These are phyloP conservation scores for Plagiodera versicolora DNA, from an alignment of 2,888 invertebrate genomes.

Conservation along the genomic window DNA sequence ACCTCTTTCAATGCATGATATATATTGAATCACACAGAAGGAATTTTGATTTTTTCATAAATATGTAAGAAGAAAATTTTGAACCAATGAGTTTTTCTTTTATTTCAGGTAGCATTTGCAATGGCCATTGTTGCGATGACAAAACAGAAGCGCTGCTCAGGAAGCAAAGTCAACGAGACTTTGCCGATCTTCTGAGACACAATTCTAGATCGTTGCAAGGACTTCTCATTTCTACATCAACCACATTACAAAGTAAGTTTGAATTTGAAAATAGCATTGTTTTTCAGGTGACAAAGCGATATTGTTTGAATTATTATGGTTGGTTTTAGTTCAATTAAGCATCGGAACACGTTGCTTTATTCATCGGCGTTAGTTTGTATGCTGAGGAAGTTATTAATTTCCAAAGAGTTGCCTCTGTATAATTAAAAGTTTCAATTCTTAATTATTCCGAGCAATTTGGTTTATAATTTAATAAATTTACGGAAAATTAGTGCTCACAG, in stretches of 20 bases:
- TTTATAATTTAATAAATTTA: too few relatives aligned
- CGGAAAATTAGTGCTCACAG: too few relatives aligned
- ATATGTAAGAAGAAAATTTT: too few relatives aligned
- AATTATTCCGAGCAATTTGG: neutral
- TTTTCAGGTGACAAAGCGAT: conserved; percentile 5
- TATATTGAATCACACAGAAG: too few relatives aligned
- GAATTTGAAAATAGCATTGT: neutral
- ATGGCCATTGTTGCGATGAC: conserved; percentile 70
- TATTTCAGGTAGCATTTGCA: conserved; percentile 59
- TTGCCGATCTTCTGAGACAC: conserved; percentile 69
- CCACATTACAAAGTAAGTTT: conserved; percentile 73
- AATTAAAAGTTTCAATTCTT: neutral
- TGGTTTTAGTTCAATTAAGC: neutral
- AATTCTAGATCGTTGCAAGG: conserved; percentile 76
- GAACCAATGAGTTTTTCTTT: too few relatives aligned
- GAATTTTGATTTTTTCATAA: too few relatives aligned
- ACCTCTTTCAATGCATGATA: too few relatives aligned
- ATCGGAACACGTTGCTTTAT: neutral
- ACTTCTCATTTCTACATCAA: conserved; percentile 71
- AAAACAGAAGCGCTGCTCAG: conserved; percentile 64
- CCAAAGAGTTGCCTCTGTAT: neutral
- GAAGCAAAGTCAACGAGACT: conserved; percentile 63
- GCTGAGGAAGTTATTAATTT: neutral
- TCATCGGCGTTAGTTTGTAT: neutral
- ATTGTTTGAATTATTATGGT: too few relatives aligned